Base-by-base conservation (phyloP, 2,797 vertebrate genomes). In the Oreortyx pictus region DNA sequence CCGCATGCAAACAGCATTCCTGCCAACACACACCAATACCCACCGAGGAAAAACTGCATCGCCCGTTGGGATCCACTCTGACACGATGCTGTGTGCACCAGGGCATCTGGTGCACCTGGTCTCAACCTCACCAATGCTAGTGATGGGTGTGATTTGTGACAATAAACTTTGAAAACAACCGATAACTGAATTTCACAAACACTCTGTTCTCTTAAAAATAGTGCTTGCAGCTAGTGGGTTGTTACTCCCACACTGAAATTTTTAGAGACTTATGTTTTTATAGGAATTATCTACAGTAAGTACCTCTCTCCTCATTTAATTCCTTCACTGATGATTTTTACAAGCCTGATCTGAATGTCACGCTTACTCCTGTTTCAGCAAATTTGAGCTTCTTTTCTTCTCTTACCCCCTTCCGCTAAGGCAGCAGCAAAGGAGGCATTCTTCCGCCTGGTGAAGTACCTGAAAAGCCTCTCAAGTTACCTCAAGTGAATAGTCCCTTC, bases 361-460 rank as follows among this genome's bases (percentile, higher is more conserved):
- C 1, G 29, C 39, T 76, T 25, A 25, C 44, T 74, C 46, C 20
- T 70, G 59, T 80, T 94, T 50, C 79, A 88, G 86, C 37, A 77
- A 74, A 84, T 82, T 56, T 93, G 75, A 79, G 61, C 57, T 91
- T 89, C 73, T 89, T 80, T 65, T 74, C 78, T 87, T 89, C 59
- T 50, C 57, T 94, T 82, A 73, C 62, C 14, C 90, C 83, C 72
- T 92, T 82, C 78, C 5, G 2, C 35, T n/a, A 81, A 77, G 24
- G 33, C 46, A 79, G 73, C 29, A 79, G 73, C 62, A 86, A 68
- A 86, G 86, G 82, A 92, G 74, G 57, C 31, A 10, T 60, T 87
- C 71, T 85, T 90, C 78, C 80, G 73, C 52, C 62, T 25, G 25
- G 64, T 44, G 91, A 88, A 80, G 61, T 44, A 77, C 35, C 49